Conservation (phyloP, 2,113 vertebrate genomes). For the Danionella cerebrum region DNA sequence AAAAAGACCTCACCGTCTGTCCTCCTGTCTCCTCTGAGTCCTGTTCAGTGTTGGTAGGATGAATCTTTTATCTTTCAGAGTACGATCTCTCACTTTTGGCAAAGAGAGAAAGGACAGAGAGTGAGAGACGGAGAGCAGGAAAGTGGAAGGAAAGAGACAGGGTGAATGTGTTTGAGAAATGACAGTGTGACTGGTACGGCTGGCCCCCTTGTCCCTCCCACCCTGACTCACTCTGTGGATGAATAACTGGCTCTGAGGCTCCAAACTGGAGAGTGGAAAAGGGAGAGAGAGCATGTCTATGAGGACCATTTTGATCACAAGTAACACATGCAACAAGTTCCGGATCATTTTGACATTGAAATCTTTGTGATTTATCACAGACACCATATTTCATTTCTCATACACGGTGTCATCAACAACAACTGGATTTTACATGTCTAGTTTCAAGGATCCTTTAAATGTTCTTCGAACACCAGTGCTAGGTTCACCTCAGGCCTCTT, state of each 20-base stretch:
- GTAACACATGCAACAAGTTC: too few species aligned
- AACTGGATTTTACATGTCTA: too few species aligned
- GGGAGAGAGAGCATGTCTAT: constrained; percentile 21
- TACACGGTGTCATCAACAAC: too few species aligned
- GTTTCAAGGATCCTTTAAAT: too few species aligned
- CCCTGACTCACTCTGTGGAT: constrained; percentile 65
- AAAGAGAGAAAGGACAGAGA: constrained; percentile 10
- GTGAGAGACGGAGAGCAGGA: constrained; percentile 29
- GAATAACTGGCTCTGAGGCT: constrained; percentile 60
- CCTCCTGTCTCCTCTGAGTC: not conserved
- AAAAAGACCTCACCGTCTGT: constrained; percentile 29
- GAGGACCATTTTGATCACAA: too few species aligned
- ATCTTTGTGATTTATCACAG: too few species aligned
- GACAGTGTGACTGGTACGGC: constrained; percentile 69
- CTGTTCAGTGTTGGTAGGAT: not conserved
- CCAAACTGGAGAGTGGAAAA: constrained; percentile 36
- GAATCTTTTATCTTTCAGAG: not conserved
- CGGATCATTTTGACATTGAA: too few species aligned
- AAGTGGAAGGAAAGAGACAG: not conserved
- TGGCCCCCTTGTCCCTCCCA: constrained; percentile 64
- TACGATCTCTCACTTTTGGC: constrained; percentile 2
- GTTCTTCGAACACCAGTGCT: too few species aligned
- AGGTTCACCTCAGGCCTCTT: constrained; percentile 35
- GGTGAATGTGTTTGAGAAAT: not conserved
- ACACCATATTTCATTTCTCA: too few species aligned